Base-by-base conservation (phyloP, 2,888 invertebrate species). In the Philonicus albiceps region DNA sequence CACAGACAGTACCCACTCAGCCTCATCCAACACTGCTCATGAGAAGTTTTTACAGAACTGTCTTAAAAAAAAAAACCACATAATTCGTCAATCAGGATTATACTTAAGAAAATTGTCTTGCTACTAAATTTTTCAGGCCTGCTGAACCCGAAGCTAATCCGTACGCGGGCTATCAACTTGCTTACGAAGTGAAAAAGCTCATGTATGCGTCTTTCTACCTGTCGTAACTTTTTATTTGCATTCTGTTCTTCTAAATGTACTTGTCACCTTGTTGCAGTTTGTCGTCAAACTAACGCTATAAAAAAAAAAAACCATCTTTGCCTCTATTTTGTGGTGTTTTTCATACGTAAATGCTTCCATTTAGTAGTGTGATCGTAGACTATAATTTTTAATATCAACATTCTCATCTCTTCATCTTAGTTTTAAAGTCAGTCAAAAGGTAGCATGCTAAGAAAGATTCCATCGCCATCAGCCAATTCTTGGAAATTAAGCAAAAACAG, bases 131-230 rank as follows among this genome's bases (percentile, higher is more conserved):
- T 97, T 96, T 94, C 96, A 97, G 97, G 97, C 95, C 95, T 94
- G 94, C 95, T 93, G 96, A 95, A 92, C 96, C 94, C 93, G 96
- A 97, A 95, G 97, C 97, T 95, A 96, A 96, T 93, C 96, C 96
- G 95, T 98, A 97, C 95, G 97, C 97, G 95, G 98, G 98, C 95
- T 98, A 98, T 95, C 98, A 98, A 95, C 97, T 98, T 94, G 98
- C 98, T 95, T 98, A 98, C 96, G 98, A 98, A 97, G 98, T 98
- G 95, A 98, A 98, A 97, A 98, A 98, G 95, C 97, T 98, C 96
- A 98, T 98, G 98, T 98, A 98, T 96, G 97, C 95, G 94, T 75
- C 91, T 91, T 93, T 92, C 93, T 93, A 92, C 92, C 92, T 92
- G 90, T 90, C 87, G 84, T 73, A 84, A 73, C 16, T 72, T 86